These are phyloP conservation scores for Iselma pallidipennis DNA, from an alignment of 2,888 invertebrate species.

Conservation along the genomic window DNA sequence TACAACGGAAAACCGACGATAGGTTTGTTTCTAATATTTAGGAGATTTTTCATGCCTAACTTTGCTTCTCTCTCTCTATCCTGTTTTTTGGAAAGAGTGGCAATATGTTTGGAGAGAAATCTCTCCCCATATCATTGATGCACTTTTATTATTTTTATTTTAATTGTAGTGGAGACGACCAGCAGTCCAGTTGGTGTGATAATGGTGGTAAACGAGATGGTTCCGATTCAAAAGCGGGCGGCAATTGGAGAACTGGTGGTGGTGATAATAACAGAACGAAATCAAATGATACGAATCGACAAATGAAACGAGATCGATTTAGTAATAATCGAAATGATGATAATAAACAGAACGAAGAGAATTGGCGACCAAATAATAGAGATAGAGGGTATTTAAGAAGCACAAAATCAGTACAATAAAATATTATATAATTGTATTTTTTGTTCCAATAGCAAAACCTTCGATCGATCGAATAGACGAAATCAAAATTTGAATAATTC, in stretches of 20 bases:
- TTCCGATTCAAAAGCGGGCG: background rate
- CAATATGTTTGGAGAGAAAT: too few relatives aligned
- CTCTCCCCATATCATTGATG: background rate
- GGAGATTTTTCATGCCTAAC: too few relatives aligned
- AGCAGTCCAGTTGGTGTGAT: background rate
- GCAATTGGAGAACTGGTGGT: background rate
- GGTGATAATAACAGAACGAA: background rate
- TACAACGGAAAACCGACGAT: constrained; percentile 30
- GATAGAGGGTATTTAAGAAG: background rate
- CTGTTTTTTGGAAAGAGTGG: too few relatives aligned
- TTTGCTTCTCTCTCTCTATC: too few relatives aligned
- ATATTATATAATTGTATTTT: background rate
- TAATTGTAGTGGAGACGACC: constrained; percentile 11
- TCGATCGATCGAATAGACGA: background rate
- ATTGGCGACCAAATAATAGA: background rate
- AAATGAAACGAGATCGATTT: background rate
- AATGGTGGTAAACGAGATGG: background rate
- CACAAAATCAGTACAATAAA: background rate
- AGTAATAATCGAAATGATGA: constrained; percentile 9
- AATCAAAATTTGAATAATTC: background rate
- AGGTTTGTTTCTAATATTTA: constrained; percentile 15
- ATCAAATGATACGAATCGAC: background rate
- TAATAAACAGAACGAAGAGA: constrained; percentile 9
- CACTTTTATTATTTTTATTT: constrained; percentile 3
- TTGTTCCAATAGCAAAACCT: background rate